Conservation (phyloP, 1,140 invertebrate genomes). For the Drosophila kanapiae region DNA sequence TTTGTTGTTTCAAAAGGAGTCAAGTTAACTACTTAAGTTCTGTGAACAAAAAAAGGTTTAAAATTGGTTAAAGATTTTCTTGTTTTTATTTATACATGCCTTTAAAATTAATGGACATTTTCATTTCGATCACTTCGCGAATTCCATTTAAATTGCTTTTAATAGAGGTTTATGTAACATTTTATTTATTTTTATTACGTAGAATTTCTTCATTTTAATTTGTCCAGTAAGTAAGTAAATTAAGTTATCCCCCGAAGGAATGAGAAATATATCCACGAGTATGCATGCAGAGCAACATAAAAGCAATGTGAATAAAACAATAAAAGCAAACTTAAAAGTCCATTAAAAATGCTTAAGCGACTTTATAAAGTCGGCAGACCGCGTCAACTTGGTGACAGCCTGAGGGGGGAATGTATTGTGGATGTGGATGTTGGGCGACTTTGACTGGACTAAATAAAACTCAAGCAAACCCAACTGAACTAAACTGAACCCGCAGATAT, state of each 20-base stretch:
- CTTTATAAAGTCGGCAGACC: slow-evolving; percentile 73
- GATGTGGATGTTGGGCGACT: slow-evolving; percentile 21
- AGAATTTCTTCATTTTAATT: neutral
- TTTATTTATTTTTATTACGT: neutral
- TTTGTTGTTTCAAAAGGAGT: neutral
- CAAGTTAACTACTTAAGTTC: neutral
- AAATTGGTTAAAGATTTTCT: neutral
- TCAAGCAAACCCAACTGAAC: slow-evolving; percentile 23
- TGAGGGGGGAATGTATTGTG: slow-evolving; percentile 6
- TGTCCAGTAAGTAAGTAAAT: neutral
- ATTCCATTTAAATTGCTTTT: neutral
- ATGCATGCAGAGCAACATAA: slow-evolving; percentile 27
- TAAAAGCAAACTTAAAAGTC: slow-evolving; percentile 81
- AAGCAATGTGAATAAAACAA: slow-evolving; percentile 60
- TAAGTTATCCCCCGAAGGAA: neutral
- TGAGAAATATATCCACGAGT: slow-evolving; percentile 1
- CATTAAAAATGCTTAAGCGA: slow-evolving; percentile 78
- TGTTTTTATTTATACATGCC: too few relatives aligned
- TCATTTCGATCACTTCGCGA: too few relatives aligned
- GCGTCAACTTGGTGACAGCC: slow-evolving; percentile 61
- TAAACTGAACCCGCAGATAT: slow-evolving; percentile 32
- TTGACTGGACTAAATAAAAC: slow-evolving; percentile 40
- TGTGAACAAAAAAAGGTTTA: neutral
- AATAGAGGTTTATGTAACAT: neutral
- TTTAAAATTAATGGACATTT: too few relatives aligned